These are phyloP conservation scores for Willisornis vidua DNA, from an alignment of 2,113 vertebrate genomes.

Conservation along the genomic window DNA sequence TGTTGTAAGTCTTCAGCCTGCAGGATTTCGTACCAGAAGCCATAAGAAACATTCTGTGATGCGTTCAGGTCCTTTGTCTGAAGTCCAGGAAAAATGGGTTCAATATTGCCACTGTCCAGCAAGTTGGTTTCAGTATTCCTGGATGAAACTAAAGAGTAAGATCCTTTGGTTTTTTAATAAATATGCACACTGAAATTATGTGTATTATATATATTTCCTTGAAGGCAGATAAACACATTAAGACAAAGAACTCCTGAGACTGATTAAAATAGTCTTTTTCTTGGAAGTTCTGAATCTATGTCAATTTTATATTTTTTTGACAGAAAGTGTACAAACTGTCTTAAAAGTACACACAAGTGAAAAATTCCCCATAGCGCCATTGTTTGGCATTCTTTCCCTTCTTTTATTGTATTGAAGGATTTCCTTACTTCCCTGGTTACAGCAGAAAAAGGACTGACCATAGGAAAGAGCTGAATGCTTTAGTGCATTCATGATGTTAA, in stretches of 20 bases:
- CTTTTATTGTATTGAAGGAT: neutral
- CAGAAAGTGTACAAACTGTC: neutral
- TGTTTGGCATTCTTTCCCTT: neutral
- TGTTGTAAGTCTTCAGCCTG: neutral
- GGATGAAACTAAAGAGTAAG: neutral
- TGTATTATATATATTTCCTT: neutral
- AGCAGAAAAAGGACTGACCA: neutral
- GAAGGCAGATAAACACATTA: neutral
- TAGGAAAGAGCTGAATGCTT: neutral
- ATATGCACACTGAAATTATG: neutral
- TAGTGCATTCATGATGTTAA: fast-evolving
- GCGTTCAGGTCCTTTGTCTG: neutral
- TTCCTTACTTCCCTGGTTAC: neutral
- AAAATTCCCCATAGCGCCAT: neutral
- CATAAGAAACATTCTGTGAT: neutral
- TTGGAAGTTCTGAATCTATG: neutral
- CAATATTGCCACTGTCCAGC: fast-evolving
- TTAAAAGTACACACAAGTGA: neutral
- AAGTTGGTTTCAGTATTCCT: neutral
- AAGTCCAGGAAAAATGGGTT: neutral
- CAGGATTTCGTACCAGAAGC: neutral
- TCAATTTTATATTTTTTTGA: neutral
- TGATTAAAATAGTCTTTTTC: neutral
- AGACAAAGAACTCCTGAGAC: neutral
- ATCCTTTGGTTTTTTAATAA: neutral